Conservation (phyloP, 2,113 vertebrate species). For the Gracilinanus agilis region DNA sequence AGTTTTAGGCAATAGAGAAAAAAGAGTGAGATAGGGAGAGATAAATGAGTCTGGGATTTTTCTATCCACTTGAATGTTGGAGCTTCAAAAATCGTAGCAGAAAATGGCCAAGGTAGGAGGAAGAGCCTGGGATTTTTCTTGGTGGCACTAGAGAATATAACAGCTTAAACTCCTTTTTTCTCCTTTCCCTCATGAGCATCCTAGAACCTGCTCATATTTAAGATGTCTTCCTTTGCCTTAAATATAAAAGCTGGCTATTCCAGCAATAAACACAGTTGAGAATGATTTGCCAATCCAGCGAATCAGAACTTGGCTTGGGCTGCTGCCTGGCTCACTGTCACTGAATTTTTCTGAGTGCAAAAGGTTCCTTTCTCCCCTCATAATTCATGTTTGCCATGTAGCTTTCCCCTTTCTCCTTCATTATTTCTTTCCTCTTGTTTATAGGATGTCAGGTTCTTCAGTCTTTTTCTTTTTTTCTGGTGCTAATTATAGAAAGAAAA, state of each 20-base stretch:
- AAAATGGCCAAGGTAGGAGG: neutral
- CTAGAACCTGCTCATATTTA: neutral
- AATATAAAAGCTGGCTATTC: neutral
- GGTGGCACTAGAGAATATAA: neutral
- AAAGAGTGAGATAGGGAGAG: neutral
- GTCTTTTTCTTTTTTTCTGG: neutral
- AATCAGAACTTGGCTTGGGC: neutral
- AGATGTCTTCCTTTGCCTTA: neutral
- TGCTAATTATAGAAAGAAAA: conserved; percentile 49
- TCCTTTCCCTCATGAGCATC: neutral
- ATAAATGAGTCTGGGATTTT: neutral
- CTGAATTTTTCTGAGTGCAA: conserved; percentile 17
- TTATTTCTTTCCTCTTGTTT: conserved; percentile 25
- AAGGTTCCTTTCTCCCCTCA: neutral
- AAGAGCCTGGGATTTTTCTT: neutral
- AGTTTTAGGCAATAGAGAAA: neutral
- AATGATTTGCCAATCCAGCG: neutral
- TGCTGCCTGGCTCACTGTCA: neutral
- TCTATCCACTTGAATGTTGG: neutral
- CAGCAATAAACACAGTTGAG: neutral
- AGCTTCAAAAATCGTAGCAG: neutral
- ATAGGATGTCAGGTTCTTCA: neutral
- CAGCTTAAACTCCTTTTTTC: neutral
- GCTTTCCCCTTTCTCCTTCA: neutral
- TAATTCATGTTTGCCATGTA: neutral